These are phyloP conservation scores for Perca schrenkii DNA, from an alignment of 2,113 vertebrate species.

Conservation along the genomic window DNA sequence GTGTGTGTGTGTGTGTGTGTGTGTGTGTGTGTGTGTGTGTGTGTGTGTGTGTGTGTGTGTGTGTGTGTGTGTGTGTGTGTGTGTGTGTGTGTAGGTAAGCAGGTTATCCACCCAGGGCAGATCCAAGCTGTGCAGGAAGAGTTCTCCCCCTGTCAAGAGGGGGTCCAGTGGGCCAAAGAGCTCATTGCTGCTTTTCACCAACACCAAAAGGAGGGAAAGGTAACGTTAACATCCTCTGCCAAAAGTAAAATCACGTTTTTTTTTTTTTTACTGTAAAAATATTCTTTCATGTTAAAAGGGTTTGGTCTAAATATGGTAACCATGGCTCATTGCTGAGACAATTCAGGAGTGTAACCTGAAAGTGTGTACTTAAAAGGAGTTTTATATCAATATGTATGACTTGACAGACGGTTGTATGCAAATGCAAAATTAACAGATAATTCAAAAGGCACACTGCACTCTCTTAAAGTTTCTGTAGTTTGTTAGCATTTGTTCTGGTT, in stretches of 20 bases:
- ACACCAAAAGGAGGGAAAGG: conserved; percentile 96
- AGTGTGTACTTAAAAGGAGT: no score
- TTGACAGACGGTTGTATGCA: no score
- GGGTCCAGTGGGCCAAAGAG: conserved; percentile 93
- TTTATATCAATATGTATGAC: no score
- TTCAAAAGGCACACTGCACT: background rate
- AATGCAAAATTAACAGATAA: background rate
- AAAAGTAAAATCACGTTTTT: background rate
- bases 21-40: conserved; percentile 34
- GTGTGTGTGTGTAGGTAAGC: conserved; percentile 88
- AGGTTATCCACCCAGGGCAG: conserved; percentile 98
- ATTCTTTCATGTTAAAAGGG: background rate
- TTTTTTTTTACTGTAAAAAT: background rate
- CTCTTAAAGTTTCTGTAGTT: background rate
- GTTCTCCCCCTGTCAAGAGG: conserved; percentile 93
- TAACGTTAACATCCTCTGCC: conserved; percentile 68
- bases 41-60: conserved; percentile 3
- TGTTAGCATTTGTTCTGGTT: background rate
- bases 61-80: conserved; percentile 30
- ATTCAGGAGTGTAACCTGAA: background rate
- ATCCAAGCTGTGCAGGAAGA: conserved; percentile 94
- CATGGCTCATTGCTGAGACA: background rate
- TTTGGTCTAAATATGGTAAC: background rate
- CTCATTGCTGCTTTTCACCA: conserved; percentile 94
- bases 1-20: conserved; percentile 49